Conservation (phyloP, 2,888 invertebrate species). For the Diloba caeruleocephala region DNA sequence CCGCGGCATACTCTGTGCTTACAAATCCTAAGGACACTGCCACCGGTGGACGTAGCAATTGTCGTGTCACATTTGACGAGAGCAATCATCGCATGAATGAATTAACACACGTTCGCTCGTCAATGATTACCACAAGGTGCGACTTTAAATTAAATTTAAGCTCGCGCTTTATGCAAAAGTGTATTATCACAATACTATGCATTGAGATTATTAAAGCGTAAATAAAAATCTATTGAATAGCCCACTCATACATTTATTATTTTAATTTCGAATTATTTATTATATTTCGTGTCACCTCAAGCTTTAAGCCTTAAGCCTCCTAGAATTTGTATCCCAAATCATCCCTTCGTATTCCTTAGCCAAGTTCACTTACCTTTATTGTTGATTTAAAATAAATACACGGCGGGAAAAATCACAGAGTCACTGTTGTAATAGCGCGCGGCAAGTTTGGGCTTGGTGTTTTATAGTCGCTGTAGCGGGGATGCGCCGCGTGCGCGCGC, state of each 20-base stretch:
- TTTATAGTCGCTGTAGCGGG: constrained; percentile 86
- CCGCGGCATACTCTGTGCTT: constrained; percentile 62
- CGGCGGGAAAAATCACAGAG: constrained; percentile 87
- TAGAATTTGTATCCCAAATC: constrained; percentile 44
- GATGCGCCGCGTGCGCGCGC: constrained; percentile 71
- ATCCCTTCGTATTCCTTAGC: constrained; percentile 67
- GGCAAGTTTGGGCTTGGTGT: constrained; percentile 82
- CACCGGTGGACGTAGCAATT: constrained; percentile 53
- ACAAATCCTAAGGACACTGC: constrained; percentile 62
- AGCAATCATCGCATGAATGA: constrained; percentile 55
- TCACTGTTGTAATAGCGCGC: constrained; percentile 88
- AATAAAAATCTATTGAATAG: constrained; percentile 13
- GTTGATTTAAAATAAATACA: constrained; percentile 77
- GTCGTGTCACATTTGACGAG: constrained; percentile 62
- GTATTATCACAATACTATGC: constrained; percentile 39
- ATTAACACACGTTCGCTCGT: constrained; percentile 55
- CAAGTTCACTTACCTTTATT: constrained; percentile 83
- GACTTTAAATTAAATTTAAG: constrained; percentile 48
- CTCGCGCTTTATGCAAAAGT: constrained; percentile 49
- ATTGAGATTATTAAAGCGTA: constrained; percentile 27
- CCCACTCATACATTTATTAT: not conserved
- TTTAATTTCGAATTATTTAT: constrained; percentile 5
- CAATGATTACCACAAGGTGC: constrained; percentile 47
- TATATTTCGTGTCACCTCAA: constrained; percentile 6
- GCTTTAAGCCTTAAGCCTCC: constrained; percentile 22